Evolutionary conservation across 64 coral and sea anemone genomes (phyloP), one percentile per base, ranked within the genome.

Genomic region (Stylophora pistillata): DNA sequence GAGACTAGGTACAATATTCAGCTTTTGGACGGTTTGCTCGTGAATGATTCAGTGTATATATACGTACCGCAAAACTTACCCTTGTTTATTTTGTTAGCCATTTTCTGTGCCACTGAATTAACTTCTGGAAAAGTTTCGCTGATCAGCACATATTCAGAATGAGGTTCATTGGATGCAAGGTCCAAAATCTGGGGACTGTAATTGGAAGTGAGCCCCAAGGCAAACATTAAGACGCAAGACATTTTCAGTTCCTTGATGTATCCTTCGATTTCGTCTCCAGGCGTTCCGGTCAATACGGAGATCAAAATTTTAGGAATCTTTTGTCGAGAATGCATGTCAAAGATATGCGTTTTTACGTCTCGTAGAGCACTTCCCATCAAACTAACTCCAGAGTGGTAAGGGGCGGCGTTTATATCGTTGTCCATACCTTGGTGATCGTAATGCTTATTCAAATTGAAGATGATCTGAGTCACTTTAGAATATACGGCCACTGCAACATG

Each of bases 51-150:
- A 7, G 9, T 18, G 71, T 9, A 73, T 33, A 55, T 0, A 78
- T 33, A n/a, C n/a, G n/a, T 78, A 78, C 7, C 25, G 11, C 21
- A 53, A 11, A 32, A 58, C 32, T 41, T 76, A 95, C 94, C 90
- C 89, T 95, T 95, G 17, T 85, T 72, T 10, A 89, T 78, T 83
- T 95, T 95, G 16, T 73, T 71, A 71, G 91, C 86, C 74, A 95
- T 84, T 58, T 66, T 72, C 75, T 76, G 62, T 16, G 74, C 94
- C 26, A 92, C 55, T 15, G 58, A 16, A 23, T 80, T 78, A 34
- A 82, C 61, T 21, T 86, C 78, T 4, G 72, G 78, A 15, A 68
- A 88, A 20, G 76, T 77, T 63, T 95, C 85, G 29, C 71, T 83
- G n/a, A 56, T 62, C 21, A 92, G 26, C 17, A 75, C 56, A 53